Evolutionary conservation across 2,797 vertebrate species (phyloP), one percentile per base, ranked within the genome.

Genomic region (Acanthurus tractus): DNA sequence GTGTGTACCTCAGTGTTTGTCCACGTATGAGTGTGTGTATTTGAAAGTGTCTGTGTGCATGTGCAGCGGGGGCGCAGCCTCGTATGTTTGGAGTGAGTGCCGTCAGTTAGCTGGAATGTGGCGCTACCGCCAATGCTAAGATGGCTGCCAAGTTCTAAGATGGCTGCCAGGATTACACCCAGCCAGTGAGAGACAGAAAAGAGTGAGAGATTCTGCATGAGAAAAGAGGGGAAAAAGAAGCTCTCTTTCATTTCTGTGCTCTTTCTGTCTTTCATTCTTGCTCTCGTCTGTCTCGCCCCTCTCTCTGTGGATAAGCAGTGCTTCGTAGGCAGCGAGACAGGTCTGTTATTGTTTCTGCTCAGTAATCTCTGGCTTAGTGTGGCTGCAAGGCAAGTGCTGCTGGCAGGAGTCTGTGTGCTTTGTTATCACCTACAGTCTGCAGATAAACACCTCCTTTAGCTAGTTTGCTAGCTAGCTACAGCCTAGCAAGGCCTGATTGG

Each of bases 61-160:
- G 81, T 46, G 54, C 48, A 68, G 79, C 74, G 65, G 87, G 89
- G 81, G 86, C 79, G 84, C 81, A 90, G 92, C 83, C 87, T 92
- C 76, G 83, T 90, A 91, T 92, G 92, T 93, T 94, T 91, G 90
- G 90, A 92, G 94, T 86, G 88, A 83, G 91, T 92, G 93, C 93
- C 88, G 94, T 95, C 90, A 94, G 94, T 95, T 92, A 95, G 91
- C 94, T 94, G 95, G 96, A 95, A 96, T 95, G 94, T 88, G 92
- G 87, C 89, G 88, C 91, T 93, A 93, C 96, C 96, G 95, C 95
- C 96, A 96, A 95, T 95, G 91, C 90, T 97, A 97, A 97, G 95
- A 97, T 97, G 97, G 97, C 96, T 98, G 97, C 97, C 97, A 98
- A 97, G 95, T 94, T 91, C 95, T 97, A 97, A 98, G 88, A 93